These are phyloP conservation scores for Ashinkailepas kermadecensis DNA, from an alignment of 2,888 invertebrate species.

Conservation along the genomic window DNA sequence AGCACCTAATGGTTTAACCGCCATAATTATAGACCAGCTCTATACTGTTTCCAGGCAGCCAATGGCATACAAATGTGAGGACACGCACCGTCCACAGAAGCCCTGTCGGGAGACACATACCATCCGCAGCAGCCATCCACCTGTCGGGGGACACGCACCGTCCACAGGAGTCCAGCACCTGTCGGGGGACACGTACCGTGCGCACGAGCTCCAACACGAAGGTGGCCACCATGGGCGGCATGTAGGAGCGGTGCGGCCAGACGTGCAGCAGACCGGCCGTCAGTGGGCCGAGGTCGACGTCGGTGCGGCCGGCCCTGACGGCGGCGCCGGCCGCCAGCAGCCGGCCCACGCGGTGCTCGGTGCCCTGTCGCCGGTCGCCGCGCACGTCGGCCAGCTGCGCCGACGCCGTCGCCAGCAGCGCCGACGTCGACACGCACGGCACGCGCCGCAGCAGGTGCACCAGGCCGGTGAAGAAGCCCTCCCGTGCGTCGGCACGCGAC, in stretches of 20 bases:
- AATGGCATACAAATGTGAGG: too few species aligned
- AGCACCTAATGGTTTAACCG: too few species aligned
- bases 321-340: slow-evolving; percentile 11
- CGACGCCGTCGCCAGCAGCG: slow-evolving; percentile 38
- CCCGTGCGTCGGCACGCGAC: slow-evolving; percentile 53
- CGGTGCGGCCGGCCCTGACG: neutral
- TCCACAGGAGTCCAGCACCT: too few species aligned
- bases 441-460: slow-evolving; percentile 53
- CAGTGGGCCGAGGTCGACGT: neutral
- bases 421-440: slow-evolving; percentile 43
- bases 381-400: slow-evolving; percentile 3
- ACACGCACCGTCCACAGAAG: too few species aligned
- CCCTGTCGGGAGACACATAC: too few species aligned
- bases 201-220: neutral
- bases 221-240: neutral
- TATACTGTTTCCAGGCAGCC: too few species aligned
- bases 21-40: too few species aligned
- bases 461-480: slow-evolving; percentile 61
- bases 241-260: neutral
- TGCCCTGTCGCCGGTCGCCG: neutral
- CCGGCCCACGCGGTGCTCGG: neutral
- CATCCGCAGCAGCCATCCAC: too few species aligned
- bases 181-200: neutral
- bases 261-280: neutral
- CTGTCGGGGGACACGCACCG: too few species aligned